These are phyloP conservation scores for Irena cyanogastra DNA, from an alignment of 2,113 vertebrate species.

Conservation along the genomic window DNA sequence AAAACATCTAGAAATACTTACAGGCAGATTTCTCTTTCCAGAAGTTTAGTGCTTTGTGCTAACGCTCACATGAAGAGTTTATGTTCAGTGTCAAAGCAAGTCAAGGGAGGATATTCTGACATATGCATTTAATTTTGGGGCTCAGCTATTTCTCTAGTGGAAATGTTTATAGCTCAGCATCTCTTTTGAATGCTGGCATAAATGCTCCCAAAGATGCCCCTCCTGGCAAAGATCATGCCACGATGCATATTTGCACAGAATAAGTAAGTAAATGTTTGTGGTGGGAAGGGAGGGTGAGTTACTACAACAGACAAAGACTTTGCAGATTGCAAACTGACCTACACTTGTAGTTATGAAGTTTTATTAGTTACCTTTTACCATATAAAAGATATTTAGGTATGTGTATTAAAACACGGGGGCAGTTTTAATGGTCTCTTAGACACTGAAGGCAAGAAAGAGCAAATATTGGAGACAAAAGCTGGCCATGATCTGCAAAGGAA, in stretches of 20 bases:
- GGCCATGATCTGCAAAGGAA: neutral
- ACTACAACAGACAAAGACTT: neutral
- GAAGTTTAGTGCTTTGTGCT: constrained; percentile 41
- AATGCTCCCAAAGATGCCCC: neutral
- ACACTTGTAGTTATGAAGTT: neutral
- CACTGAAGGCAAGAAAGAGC: neutral
- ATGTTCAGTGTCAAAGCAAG: constrained; percentile 52
- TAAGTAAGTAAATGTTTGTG: neutral
- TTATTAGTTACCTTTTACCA: neutral
- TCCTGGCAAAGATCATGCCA: neutral
- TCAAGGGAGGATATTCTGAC: constrained; percentile 44
- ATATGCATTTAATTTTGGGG: constrained; percentile 47
- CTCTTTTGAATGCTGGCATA: constrained; percentile 14
- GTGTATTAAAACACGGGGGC: neutral
- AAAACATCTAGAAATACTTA: constrained; percentile 34
- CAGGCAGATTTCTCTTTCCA: constrained; percentile 5
- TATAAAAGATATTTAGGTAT: neutral
- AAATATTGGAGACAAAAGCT: neutral
- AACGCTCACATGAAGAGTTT: constrained; percentile 28
- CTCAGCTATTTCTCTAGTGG: constrained; percentile 15
- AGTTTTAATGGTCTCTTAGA: neutral
- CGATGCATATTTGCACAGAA: neutral
- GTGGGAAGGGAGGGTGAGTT: neutral
- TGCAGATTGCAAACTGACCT: neutral
- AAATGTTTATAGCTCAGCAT: constrained; percentile 39